phyloP scores from a whole-genome alignment of 1,140 invertebrate genomes.

The Copidosoma floridanum region DNA sequence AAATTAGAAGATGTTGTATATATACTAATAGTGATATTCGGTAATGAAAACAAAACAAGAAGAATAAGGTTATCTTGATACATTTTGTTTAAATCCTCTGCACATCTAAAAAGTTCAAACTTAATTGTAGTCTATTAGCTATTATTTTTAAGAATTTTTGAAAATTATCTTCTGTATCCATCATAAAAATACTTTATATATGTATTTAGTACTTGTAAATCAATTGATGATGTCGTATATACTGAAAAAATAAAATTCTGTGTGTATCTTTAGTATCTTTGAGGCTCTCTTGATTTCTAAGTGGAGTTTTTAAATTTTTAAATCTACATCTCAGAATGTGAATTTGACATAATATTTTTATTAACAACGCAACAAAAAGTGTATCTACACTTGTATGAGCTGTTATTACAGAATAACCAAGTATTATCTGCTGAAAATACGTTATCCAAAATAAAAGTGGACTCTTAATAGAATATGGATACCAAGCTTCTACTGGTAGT shows the following conservation, averaged over 20 bases:
- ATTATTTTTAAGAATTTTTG: too few species aligned
- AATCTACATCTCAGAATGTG: constrained; percentile 10
- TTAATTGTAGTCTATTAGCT: too few species aligned
- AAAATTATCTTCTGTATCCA: too few species aligned
- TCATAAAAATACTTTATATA: not conserved
- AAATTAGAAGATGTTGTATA: not conserved
- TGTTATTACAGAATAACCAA: not conserved
- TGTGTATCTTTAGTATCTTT: too few species aligned
- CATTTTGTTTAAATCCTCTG: not conserved
- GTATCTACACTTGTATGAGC: constrained; percentile 3
- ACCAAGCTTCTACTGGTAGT: constrained; percentile 9
- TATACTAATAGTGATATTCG: constrained; percentile 10
- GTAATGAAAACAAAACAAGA: not conserved
- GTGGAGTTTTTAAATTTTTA: not conserved
- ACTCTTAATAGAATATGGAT: constrained; percentile 11
- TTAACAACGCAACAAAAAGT: constrained; percentile 3
- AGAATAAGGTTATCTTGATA: not conserved
- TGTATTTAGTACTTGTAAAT: not conserved
- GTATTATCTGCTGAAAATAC: constrained; percentile 12
- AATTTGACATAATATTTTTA: not conserved
- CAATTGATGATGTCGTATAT: not conserved
- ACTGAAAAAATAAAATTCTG: not conserved
- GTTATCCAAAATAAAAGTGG: constrained; percentile 9
- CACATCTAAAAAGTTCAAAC: not conserved
- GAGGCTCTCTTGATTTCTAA: too few species aligned